Evolutionary conservation across 2,888 invertebrate species (phyloP).

Genomic region (Biston stratarius): DNA sequence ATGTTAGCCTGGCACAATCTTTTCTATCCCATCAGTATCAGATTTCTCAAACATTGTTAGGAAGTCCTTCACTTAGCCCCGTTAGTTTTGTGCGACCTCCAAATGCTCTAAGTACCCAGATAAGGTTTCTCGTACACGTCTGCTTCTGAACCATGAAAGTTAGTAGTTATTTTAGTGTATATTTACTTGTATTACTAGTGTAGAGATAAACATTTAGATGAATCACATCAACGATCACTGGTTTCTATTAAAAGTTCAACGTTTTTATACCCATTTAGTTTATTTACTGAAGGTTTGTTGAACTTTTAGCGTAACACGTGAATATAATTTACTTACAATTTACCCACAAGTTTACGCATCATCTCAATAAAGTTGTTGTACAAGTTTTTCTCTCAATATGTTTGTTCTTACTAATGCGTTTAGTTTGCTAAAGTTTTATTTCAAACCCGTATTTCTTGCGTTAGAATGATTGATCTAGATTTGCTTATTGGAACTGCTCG

Average conservation of each 20-base stretch:
- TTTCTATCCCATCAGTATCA: slow-evolving; percentile 27
- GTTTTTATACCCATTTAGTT: slow-evolving; percentile 28
- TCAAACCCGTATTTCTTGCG: not conserved
- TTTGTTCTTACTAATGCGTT: not conserved
- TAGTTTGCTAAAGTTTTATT: not conserved
- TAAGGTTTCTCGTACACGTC: slow-evolving; percentile 32
- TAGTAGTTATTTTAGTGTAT: slow-evolving; percentile 1
- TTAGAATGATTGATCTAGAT: slow-evolving; percentile 9
- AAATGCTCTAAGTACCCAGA: slow-evolving; percentile 25
- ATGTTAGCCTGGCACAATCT: slow-evolving; percentile 2
- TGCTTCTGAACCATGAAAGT: slow-evolving; percentile 20
- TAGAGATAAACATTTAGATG: slow-evolving; percentile 35
- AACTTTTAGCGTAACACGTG: slow-evolving; percentile 23
- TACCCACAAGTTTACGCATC: not conserved
- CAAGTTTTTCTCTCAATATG: not conserved
- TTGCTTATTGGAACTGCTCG: not conserved
- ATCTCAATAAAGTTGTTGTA: not conserved
- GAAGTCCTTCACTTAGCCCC: slow-evolving; percentile 33
- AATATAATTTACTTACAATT: slow-evolving; percentile 1
- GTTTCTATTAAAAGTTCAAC: slow-evolving; percentile 30
- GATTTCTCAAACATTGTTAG: slow-evolving; percentile 38
- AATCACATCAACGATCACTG: slow-evolving; percentile 30
- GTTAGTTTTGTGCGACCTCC: slow-evolving; percentile 39
- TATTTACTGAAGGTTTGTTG: slow-evolving; percentile 37
- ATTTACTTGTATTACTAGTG: slow-evolving; percentile 12